A percentile compares a stretch with the other conserved stretches of the same genome.
These are phyloP conservation scores for Bettongia penicillata DNA, from an alignment of 2,113 vertebrate genomes.

Conservation along the genomic window DNA sequence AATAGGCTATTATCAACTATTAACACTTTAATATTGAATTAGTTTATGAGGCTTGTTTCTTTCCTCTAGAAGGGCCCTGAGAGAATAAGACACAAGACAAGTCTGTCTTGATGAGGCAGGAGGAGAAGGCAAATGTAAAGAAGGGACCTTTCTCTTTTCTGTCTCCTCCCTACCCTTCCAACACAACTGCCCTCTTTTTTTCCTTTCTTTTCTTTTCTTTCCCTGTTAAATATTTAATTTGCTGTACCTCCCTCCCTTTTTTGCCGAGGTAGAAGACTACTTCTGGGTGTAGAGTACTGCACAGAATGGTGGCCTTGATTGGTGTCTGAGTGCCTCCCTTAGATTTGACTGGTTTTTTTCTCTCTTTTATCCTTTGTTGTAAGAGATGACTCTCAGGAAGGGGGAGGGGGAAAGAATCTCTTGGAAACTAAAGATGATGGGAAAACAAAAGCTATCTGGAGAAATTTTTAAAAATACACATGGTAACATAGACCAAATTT, in stretches of 20 bases:
- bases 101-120: background rate
- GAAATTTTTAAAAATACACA: background rate
- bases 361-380: background rate
- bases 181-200: background rate
- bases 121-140: background rate
- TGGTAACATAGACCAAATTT: background rate
- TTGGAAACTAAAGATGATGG: background rate
- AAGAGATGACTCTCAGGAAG: background rate
- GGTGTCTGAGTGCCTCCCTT: background rate
- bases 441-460: background rate
- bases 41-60: background rate
- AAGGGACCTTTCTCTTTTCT: background rate
- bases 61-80: background rate
- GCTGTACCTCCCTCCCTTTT: background rate
- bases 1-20: background rate
- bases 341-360: background rate
- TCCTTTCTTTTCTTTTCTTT: background rate
- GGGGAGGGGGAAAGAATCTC: background rate
- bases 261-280: background rate
- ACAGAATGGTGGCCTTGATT: background rate
- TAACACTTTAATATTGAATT: slow-evolving; percentile 3
- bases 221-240: slow-evolving; percentile 1
- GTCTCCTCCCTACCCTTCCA: background rate
- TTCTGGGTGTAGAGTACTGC: background rate
- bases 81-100: background rate